A percentile compares a stretch with the other conserved stretches of the same genome.
Conservation (phyloP, 2,888 invertebrate genomes). For the Danaus chrysippus region DNA sequence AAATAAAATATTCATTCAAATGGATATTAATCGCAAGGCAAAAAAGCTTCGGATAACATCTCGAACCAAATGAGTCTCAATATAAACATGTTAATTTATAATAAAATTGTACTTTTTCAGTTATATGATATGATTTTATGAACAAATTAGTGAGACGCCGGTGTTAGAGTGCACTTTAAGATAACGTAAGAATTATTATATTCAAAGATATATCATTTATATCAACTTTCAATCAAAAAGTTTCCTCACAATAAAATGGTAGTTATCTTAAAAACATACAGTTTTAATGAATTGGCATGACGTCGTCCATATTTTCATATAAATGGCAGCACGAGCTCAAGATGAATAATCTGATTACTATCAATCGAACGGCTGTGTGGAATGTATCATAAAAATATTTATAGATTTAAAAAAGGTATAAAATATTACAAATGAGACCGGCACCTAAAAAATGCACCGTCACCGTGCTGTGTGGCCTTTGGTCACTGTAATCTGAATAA, state of each 20-base stretch:
- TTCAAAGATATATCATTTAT: neutral
- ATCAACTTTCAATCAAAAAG: neutral
- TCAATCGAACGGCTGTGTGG: constrained; percentile 45
- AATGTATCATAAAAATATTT: constrained; percentile 60
- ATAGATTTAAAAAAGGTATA: constrained; percentile 54
- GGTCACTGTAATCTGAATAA: constrained; percentile 50
- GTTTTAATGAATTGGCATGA: constrained; percentile 21
- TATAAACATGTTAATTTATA: constrained; percentile 77
- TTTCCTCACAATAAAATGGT: neutral
- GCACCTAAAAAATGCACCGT: constrained; percentile 52
- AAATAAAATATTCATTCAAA: constrained; percentile 37
- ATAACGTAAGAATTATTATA: constrained; percentile 1
- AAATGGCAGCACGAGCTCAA: constrained; percentile 24
- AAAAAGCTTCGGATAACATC: constrained; percentile 57
- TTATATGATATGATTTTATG: constrained; percentile 57
- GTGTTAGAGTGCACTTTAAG: neutral
- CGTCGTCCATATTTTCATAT: constrained; percentile 27
- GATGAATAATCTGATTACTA: constrained; percentile 49
- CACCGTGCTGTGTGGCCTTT: constrained; percentile 59
- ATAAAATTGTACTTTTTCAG: constrained; percentile 64
- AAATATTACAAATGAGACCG: constrained; percentile 54
- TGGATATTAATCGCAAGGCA: constrained; percentile 41
- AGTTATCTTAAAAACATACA: constrained; percentile 2
- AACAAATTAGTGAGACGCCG: constrained; percentile 61
- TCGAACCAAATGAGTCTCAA: constrained; percentile 70